Evolutionary conservation across 2,888 invertebrate species (phyloP).

Genomic region (Scaptomyza flava): DNA sequence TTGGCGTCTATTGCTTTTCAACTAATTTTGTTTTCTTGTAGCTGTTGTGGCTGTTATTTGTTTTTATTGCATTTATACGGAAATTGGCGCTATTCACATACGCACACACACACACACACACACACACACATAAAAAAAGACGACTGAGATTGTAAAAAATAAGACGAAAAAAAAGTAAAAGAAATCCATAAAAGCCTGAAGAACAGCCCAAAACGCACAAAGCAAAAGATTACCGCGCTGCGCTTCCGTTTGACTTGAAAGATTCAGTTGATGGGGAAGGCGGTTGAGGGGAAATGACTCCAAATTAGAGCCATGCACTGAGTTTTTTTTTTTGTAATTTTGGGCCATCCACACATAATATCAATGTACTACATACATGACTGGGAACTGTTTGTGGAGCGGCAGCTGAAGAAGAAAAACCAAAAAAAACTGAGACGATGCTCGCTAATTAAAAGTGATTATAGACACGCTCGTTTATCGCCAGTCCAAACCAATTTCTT

Average conservation of each 20-base stretch:
- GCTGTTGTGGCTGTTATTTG: conserved; percentile 72
- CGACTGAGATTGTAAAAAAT: conserved; percentile 10
- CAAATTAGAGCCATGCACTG: conserved; percentile 62
- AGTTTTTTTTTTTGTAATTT: conserved; percentile 13
- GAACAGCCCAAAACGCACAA: conserved; percentile 48
- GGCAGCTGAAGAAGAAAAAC: conserved; percentile 11
- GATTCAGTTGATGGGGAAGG: neutral
- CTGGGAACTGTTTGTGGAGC: conserved; percentile 43
- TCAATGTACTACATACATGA: conserved; percentile 3
- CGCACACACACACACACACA: conserved; percentile 28
- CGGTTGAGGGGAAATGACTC: conserved; percentile 55
- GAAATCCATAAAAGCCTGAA: conserved; percentile 60
- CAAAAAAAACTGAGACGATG: conserved; percentile 14
- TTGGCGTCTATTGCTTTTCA: conserved; percentile 67
- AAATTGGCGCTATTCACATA: conserved; percentile 73
- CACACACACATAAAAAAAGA: conserved; percentile 38
- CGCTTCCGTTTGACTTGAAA: conserved; percentile 49
- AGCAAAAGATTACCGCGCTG: conserved; percentile 47
- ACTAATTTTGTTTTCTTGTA: conserved; percentile 79
- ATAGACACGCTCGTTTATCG: conserved; percentile 71
- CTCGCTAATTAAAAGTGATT: conserved; percentile 76
- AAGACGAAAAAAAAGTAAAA: conserved; percentile 7
- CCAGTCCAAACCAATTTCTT: conserved; percentile 25
- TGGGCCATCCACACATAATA: conserved; percentile 3
- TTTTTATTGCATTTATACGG: conserved; percentile 81